These are phyloP conservation scores for Latrodectus hesperus DNA, from an alignment of 2,888 invertebrate species.

Conservation along the genomic window DNA sequence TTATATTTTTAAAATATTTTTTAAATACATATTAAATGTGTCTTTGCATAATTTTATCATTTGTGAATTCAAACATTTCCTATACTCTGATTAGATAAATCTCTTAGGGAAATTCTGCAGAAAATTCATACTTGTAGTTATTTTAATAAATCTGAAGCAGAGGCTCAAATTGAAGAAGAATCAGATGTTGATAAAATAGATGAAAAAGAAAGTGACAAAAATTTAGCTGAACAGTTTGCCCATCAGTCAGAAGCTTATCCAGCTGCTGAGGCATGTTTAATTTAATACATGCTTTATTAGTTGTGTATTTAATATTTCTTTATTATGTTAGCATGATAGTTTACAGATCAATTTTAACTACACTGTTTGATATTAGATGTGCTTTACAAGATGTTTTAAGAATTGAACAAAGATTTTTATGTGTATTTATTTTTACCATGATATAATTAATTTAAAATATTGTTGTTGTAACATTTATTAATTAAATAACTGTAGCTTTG, in stretches of 20 bases:
- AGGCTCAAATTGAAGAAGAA: conserved; percentile 30
- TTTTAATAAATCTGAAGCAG: conserved; percentile 80
- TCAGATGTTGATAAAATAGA: conserved; percentile 22
- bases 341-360: no score
- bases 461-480: no score
- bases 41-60: background rate
- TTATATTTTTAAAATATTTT: no score
- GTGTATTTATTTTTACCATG: no score
- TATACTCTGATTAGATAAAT: conserved; percentile 74
- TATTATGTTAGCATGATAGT: no score
- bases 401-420: no score
- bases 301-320: no score
- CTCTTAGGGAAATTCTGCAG: conserved; percentile 85
- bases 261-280: conserved; percentile 26
- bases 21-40: no score
- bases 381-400: no score
- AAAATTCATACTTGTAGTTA: conserved; percentile 88
- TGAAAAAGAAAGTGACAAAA: conserved; percentile 26
- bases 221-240: conserved; percentile 8
- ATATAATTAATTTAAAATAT: no score
- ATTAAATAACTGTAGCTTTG: no score
- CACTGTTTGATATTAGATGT: no score
- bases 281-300: background rate
- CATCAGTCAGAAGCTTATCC: conserved; percentile 21
- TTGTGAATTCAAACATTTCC: conserved; percentile 4